Evolutionary conservation across 92 coral and sea anemone genomes (phyloP).

Genomic region (Blastomussa wellsi): DNA sequence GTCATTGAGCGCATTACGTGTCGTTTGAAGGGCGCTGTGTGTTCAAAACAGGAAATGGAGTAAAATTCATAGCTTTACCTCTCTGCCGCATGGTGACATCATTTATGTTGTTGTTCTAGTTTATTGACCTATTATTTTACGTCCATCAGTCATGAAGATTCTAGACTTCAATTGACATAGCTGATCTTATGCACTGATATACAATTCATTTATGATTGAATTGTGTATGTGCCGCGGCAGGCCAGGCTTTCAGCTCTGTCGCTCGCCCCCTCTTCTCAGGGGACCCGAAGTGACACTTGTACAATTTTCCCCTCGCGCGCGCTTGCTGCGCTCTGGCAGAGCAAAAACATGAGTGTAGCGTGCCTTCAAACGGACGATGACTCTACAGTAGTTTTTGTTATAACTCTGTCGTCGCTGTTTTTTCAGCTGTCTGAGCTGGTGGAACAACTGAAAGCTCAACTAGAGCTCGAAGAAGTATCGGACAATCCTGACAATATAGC

Average conservation of each 20-base stretch:
- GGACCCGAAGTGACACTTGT: background rate
- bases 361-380: conserved; percentile 39
- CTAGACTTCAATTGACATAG: conserved; percentile 31
- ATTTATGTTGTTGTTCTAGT: background rate
- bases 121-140: conserved; percentile 40
- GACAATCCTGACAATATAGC: conserved; percentile 99
- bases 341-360: conserved; percentile 20
- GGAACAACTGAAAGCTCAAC: conserved; percentile 88
- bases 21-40: background rate
- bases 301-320: background rate
- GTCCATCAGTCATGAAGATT: conserved; percentile 17
- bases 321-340: background rate
- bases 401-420: conserved; percentile 47
- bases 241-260: conserved; percentile 19
- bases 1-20: conserved; percentile 17
- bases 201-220: conserved; percentile 2
- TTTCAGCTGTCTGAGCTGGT: conserved; percentile 89
- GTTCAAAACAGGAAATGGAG: conserved; percentile 11
- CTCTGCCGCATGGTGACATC: conserved; percentile 24
- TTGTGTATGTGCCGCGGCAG: conserved; percentile 15
- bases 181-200: conserved; percentile 14
- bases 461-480: conserved; percentile 96
- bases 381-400: conserved; percentile 39
- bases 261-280: conserved; percentile 1
- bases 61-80: background rate